Percentiles rank a stretch among this genome's conserved stretches.
Evolutionary conservation across 2,113 vertebrate genomes (phyloP).

Genomic region (Formicarius rufipectus): DNA sequence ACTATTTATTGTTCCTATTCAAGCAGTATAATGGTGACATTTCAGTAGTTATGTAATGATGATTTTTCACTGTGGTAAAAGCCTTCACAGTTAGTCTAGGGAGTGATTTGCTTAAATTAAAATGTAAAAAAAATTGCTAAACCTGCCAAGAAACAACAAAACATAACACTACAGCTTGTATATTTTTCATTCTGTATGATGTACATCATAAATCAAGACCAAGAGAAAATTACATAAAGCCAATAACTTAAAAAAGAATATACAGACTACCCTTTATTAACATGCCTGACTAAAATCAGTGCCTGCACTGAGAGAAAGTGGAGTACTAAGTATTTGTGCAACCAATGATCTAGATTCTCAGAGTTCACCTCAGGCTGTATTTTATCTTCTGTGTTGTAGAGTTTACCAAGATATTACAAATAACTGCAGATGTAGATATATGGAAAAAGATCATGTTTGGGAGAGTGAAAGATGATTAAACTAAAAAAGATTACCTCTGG

Average conservation of each 20-base stretch:
- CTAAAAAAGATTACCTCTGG: not conserved
- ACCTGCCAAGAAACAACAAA: not conserved
- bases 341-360: not conserved
- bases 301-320: not conserved
- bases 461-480: not conserved
- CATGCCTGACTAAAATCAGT: not conserved
- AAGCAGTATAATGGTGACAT: not conserved
- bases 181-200: not conserved
- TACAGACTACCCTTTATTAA: not conserved
- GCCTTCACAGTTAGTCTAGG: not conserved
- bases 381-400: not conserved
- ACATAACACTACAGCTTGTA: not conserved
- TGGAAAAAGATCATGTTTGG: not conserved
- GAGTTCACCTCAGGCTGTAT: not conserved
- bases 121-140: not conserved
- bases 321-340: not conserved
- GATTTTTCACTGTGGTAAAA: not conserved
- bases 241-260: not conserved
- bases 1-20: not conserved
- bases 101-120: not conserved
- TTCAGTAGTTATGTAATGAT: not conserved
- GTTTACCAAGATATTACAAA: not conserved
- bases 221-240: not conserved
- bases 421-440: not conserved
- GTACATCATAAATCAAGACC: not conserved